Percentiles rank a stretch among this genome's conserved stretches.
These are phyloP conservation scores for Desmodus rotundus DNA, from an alignment of 2,113 vertebrate genomes.

Conservation along the genomic window DNA sequence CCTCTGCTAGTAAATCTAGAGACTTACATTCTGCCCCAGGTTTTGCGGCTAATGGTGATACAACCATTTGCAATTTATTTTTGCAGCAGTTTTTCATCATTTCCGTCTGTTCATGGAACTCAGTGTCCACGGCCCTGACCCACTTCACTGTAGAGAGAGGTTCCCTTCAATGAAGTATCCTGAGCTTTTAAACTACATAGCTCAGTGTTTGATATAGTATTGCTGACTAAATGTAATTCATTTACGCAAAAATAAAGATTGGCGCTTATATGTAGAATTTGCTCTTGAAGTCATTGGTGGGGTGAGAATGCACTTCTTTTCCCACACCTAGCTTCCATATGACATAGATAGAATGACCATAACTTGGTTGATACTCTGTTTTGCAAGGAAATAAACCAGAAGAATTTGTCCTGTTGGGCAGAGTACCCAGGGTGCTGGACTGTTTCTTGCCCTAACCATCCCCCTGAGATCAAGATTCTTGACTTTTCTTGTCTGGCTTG, in stretches of 20 bases:
- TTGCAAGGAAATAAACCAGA: neutral
- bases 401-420: neutral
- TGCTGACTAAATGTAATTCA: neutral
- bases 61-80: neutral
- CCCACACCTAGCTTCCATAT: neutral
- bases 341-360: neutral
- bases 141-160: neutral
- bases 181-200: neutral
- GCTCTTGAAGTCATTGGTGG: constrained; percentile 6
- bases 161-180: neutral
- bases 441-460: neutral
- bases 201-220: neutral
- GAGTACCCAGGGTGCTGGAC: neutral
- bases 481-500: neutral
- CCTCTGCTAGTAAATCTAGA: neutral
- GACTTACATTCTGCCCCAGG: neutral
- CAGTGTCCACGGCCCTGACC: neutral
- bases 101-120: neutral
- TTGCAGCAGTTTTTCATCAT: neutral
- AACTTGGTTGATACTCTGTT: constrained; percentile 13
- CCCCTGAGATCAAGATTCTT: neutral
- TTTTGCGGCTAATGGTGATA: neutral
- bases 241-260: constrained; percentile 5
- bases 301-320: neutral
- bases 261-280: neutral